Base-by-base conservation (phyloP, 2,113 vertebrate species). In the Chelonoidis abingdonii region DNA sequence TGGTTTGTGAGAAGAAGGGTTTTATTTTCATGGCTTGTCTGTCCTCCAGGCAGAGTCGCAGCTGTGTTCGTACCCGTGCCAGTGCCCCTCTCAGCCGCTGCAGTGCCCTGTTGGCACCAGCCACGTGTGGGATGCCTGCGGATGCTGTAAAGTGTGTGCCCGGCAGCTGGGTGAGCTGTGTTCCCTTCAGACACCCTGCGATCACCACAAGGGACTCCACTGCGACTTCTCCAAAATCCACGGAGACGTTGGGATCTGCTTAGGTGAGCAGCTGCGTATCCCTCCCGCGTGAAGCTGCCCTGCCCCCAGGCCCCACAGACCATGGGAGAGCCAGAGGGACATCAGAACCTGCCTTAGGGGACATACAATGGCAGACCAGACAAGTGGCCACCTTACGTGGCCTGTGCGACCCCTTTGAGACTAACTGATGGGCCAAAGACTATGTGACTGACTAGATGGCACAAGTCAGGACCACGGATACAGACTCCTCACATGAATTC, bases 71-170 rank as follows among this genome's bases (percentile, higher is more conserved):
- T 97, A 96, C 24, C 96, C 98, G 4, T 99, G 98, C 93, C 93
- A 90, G 78, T 99, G 99, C 95, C 96, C 98, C 17, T 81, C 96
- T 2, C 97, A 97, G 53, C 38, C 96, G 2, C 96, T 93, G 41
- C 95, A 92, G 65, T 99, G 98, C 76, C 97, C 98, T 0, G 57
- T 89, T 0, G 98, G 98, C 75, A 98, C 97, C 96, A 99, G 98
- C 95, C 97, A 98, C 1, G 91, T 99, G 25, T 93, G 98, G 97
- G 98, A 99, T 27, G 97, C 95, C 91, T 99, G 98, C n/a, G 98
- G 98, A 14, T 99, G 98, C 97, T 99, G 98, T 95, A 98, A 98
- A 85, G 98, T 99, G 91, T 99, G 98, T 57, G 98, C 98, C 93
- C 75, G 69, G 94, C 98, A 99, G 97, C 96, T 97, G 2, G 98